Evolutionary conservation across 2,888 invertebrate species (phyloP).

Genomic region (Lasioglossum vierecki): DNA sequence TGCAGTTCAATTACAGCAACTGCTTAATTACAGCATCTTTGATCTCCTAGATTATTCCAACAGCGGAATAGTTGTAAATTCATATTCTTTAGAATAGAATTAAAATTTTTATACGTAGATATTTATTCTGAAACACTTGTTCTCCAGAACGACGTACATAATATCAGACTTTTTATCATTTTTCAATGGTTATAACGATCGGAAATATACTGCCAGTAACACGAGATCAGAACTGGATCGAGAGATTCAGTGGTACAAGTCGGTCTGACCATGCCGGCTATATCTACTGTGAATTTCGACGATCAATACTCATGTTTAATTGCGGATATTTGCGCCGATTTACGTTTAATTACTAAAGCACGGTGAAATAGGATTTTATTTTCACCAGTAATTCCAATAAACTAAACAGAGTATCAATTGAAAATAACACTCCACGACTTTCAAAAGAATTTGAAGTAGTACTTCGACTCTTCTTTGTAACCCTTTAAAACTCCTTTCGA

Average conservation of each 20-base stretch:
- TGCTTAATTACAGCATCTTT: neutral
- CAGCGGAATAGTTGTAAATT: neutral
- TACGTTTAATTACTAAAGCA: neutral
- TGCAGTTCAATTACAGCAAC: neutral
- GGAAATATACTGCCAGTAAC: neutral
- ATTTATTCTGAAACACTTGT: neutral
- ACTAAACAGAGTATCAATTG: neutral
- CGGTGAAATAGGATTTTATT: neutral
- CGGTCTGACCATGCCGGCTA: constrained; percentile 24
- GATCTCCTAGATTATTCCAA: neutral
- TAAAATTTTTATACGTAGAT: neutral
- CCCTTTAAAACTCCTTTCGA: neutral
- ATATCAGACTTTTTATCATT: neutral
- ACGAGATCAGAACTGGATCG: neutral
- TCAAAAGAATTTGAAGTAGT: neutral
- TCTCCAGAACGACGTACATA: neutral
- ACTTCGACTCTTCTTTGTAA: neutral
- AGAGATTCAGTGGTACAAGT: constrained; percentile 33
- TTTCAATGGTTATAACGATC: neutral
- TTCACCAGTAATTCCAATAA: neutral
- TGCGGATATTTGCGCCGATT: neutral
- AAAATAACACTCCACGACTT: neutral
- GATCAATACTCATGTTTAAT: neutral
- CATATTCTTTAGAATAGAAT: neutral
- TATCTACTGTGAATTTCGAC: neutral